phyloP scores from a whole-genome alignment of 2,888 invertebrate species.

The Mesoligia furuncula region DNA sequence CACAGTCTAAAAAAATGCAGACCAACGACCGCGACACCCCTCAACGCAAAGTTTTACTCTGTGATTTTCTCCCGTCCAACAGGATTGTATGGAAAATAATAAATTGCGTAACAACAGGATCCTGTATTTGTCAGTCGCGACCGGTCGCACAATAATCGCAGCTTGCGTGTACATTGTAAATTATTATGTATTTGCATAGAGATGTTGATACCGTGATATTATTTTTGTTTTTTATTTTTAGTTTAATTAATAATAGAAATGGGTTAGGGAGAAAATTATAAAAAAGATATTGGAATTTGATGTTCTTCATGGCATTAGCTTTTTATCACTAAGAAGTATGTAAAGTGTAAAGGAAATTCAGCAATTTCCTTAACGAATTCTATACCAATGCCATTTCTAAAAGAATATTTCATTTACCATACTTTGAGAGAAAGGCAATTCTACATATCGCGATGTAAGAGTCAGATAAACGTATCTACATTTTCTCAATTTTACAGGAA shows the following conservation, averaged over 20 bases:
- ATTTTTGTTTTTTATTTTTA: neutral
- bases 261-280: neutral
- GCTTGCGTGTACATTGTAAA: constrained; percentile 80
- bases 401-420: neutral
- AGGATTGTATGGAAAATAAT: constrained; percentile 74
- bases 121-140: constrained; percentile 84
- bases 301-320: neutral
- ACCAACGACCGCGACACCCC: neutral
- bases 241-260: neutral
- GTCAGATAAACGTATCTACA: constrained; percentile 26
- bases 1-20: constrained; percentile 8
- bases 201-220: constrained; percentile 65
- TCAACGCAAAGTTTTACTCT: constrained; percentile 54
- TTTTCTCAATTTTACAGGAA: constrained; percentile 23
- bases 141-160: constrained; percentile 83
- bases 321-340: neutral
- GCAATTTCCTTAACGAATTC: neutral
- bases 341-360: neutral
- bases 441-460: constrained; percentile 15
- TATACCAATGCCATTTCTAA: neutral
- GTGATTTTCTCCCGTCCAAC: constrained; percentile 69
- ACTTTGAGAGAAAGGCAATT: neutral
- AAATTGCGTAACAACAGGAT: constrained; percentile 86
- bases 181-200: constrained; percentile 75
- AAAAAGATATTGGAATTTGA: neutral